Evolutionary conservation across 2,888 invertebrate species (phyloP), one percentile per base, ranked within the genome.

Genomic region (Clepsis dumicolana): DNA sequence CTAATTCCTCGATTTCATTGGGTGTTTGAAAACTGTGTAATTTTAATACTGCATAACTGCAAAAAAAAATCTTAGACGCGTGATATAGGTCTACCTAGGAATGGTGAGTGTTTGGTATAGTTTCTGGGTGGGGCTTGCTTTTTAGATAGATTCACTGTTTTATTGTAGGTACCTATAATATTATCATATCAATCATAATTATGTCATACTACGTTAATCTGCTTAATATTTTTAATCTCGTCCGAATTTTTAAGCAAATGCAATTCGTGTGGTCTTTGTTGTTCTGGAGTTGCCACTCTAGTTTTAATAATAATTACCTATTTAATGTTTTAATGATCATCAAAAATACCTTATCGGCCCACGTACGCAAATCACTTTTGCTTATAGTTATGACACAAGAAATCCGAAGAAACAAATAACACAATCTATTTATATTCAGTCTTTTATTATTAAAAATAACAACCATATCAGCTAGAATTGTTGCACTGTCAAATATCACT

Each of bases 191-290:
- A 12, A n/a, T 41, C 41, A 16, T 41, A n/a, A n/a, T n/a, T n/a
- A 41, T n/a, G 4, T 38, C 5, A 18, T 18, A 44, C 44, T 7
- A 44, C n/a, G 44, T 44, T 44, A 44, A 44, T 44, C 44, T 14
- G 7, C 18, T 44, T 44, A 16, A 16, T 41, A 16, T 4, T 7
- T 41, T 5, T 41, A 44, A 44, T 44, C 44, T 5, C 5, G 44
- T 18, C 16, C 18, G 16, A 2, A n/a, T 44, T 44, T 38, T 1
- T 16, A 44, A 44, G 18, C 44, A 8, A 38, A 44, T 44, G 44
- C 44, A 44, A 44, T 44, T 44, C 18, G 16, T 41, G n/a, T 44
- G 18, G n/a, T 18, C 7, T 44, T 44, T 44, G 44, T 44, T 44
- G 5, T 18, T 18, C 7, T 44, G 44, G 1, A 16, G 44, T 7